These are phyloP conservation scores for Leptinotarsa rubiginosa DNA, from an alignment of 2,888 invertebrate species.

Conservation along the genomic window DNA sequence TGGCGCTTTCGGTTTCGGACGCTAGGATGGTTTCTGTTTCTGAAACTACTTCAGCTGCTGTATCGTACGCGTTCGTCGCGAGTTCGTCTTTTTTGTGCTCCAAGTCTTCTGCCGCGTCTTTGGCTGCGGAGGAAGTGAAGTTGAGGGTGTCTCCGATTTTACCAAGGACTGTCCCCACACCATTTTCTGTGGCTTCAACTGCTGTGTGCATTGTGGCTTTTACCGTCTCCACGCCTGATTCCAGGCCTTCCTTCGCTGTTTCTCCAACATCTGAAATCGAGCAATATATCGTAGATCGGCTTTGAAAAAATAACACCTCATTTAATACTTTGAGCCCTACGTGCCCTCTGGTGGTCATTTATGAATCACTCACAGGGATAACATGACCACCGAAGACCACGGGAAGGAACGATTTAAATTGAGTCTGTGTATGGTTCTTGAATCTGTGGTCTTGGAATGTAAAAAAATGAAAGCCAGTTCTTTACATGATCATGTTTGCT, in stretches of 20 bases:
- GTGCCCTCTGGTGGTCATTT: too few relatives aligned
- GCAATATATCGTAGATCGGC: background rate
- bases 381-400: too few relatives aligned
- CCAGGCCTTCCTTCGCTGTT: slow-evolving; percentile 58
- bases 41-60: slow-evolving; percentile 59
- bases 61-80: slow-evolving; percentile 52
- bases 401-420: too few relatives aligned
- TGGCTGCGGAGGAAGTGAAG: slow-evolving; percentile 52
- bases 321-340: too few relatives aligned
- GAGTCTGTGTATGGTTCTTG: too few relatives aligned
- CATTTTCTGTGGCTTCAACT: slow-evolving; percentile 59
- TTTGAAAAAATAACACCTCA: too few relatives aligned
- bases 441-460: too few relatives aligned
- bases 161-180: slow-evolving; percentile 58
- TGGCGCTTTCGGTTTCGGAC: slow-evolving; percentile 57
- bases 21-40: slow-evolving; percentile 61
- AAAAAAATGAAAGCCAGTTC: too few relatives aligned
- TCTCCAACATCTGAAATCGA: slow-evolving; percentile 58
- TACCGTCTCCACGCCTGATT: slow-evolving; percentile 59
- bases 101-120: slow-evolving; percentile 51
- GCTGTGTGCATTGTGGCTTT: slow-evolving; percentile 61
- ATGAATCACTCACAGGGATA: too few relatives aligned
- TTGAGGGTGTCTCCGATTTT: slow-evolving; percentile 61
- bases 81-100: slow-evolving; percentile 54
- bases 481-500: too few relatives aligned